Evolutionary conservation across 2,888 invertebrate species (phyloP), one percentile per base, ranked within the genome.

Genomic region (Noctua pronuba): DNA sequence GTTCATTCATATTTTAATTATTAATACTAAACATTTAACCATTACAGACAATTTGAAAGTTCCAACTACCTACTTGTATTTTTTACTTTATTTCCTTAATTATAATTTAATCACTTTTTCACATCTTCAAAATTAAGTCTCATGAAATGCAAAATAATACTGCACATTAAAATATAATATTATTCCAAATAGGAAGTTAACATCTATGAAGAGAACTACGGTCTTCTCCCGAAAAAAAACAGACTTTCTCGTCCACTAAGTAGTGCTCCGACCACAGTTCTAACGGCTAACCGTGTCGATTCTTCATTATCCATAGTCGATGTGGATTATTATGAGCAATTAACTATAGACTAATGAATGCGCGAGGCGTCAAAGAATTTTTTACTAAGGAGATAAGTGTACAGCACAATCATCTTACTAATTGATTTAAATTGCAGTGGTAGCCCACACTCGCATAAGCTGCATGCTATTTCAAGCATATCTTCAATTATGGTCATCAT

Each of bases 241-340:
- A 21, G 11, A 31, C 24, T 16, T 28, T 28, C 28, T 44, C 31
- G 7, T 60, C 24, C 28, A 8, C 10, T 41, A 60, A 60, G 62
- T 35, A 16, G n/a, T 41, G n/a, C 21, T 41, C 64, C 13, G 38
- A 38, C 64, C 13, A 35, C 24, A 18, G 78, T 38, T 60, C 31
- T 24, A n/a, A 55, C 67, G 18, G 68, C 18, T 41, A n/a, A 35
- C 49, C 58, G 55, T 75, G 31, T 71, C 78, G 72, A 65, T 72
- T 71, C 38, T 77, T 71, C 52, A 82, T 28, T 60, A 75, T 58
- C 58, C 64, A 64, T 68, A 75, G 38, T 60, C 64, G 68, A 75
- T 73, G 83, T 73, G 75, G 81, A 80, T 83, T 88, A 84, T 86
- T 84, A 82, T 79, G 82, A 79, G 73, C 84, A 88, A 88, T 86